phyloP scores from a whole-genome alignment of 2,888 invertebrate genomes.

The Lydus trimaculatus region DNA sequence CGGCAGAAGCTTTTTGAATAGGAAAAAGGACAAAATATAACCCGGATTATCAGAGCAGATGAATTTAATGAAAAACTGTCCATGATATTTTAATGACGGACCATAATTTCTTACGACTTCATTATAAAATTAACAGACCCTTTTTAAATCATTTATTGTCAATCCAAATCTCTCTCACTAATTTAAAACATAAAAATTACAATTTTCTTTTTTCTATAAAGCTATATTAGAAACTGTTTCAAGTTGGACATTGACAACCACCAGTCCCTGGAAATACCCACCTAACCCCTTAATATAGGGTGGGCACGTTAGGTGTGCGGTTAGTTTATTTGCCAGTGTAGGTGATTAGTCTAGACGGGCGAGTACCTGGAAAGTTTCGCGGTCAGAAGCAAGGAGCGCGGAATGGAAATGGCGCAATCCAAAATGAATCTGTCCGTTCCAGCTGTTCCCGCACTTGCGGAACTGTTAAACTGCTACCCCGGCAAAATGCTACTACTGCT shows the following conservation, averaged over 20 bases:
- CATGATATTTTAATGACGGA: background rate
- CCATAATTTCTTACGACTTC: background rate
- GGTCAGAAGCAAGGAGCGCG: constrained; percentile 59
- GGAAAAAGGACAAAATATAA: background rate
- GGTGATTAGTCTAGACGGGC: constrained; percentile 55
- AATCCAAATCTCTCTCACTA: background rate
- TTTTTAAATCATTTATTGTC: background rate
- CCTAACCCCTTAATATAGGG: background rate
- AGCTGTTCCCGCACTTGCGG: constrained; percentile 59
- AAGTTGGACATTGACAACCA: constrained; percentile 23
- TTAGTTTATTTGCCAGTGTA: constrained; percentile 48
- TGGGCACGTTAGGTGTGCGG: constrained; percentile 31
- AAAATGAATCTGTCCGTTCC: constrained; percentile 61
- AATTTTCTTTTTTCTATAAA: background rate
- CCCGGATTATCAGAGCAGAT: constrained; percentile 1
- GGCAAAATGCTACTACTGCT: constrained; percentile 8
- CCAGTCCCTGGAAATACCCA: background rate
- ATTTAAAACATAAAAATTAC: background rate
- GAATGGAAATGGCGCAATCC: constrained; percentile 58
- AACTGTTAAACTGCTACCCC: constrained; percentile 54
- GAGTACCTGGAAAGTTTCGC: constrained; percentile 56
- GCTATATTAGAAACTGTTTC: background rate
- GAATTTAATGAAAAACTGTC: constrained; percentile 1
- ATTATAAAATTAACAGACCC: background rate
- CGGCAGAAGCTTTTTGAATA: background rate